Base-by-base conservation (phyloP, 2,113 vertebrate species). In the Eleginops maclovinus region DNA sequence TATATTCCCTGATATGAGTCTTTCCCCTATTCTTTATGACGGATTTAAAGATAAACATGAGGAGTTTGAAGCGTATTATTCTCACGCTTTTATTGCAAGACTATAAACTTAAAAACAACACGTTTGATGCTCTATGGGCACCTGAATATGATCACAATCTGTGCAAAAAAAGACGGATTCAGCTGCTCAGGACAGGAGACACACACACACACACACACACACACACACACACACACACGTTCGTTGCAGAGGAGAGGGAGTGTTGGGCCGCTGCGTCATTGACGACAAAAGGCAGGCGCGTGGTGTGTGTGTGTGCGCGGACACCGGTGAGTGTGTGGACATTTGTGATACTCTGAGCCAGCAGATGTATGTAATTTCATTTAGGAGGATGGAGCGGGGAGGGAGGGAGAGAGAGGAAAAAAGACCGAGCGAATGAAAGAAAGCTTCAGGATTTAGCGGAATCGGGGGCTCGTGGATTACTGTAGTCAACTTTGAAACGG, bases 281-380 rank as follows among this genome's bases (percentile, higher is more conserved):
- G 73, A 43, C 72, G 78, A 88, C 88, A 83, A 88, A 89, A 88
- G 86, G 82, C 63, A 26, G 73, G 43, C 22, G 17, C 9, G 79
- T 83, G 87, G 74, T 9, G 79, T 83, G 87, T 71, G 76, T 82
- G 81, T 87, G 89, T 85, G 83, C 41, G 36, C 36, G 63, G 84
- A 84, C 88, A 91, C 81, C 58, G 77, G 87, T 70, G 80, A 79
- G 85, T 62, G 88, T 90, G 90, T 90, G 90, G 82, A 91, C 85
- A 89, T 91, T 86, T 88, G 83, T 83, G 84, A 91, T 90, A 87
- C 79, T 88, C 85, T 83, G 90, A 91, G 91, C 82, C 87, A 85
- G 88, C 91, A 96, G 94, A 96, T 95, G 94, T 94, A 94, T 95
- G 94, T 94, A 95, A 96, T 96, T 96, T 96, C 96, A 93, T 92